Evolutionary conservation across 2,113 vertebrate genomes (phyloP).

Genomic region (Cephalophus harveyi): DNA sequence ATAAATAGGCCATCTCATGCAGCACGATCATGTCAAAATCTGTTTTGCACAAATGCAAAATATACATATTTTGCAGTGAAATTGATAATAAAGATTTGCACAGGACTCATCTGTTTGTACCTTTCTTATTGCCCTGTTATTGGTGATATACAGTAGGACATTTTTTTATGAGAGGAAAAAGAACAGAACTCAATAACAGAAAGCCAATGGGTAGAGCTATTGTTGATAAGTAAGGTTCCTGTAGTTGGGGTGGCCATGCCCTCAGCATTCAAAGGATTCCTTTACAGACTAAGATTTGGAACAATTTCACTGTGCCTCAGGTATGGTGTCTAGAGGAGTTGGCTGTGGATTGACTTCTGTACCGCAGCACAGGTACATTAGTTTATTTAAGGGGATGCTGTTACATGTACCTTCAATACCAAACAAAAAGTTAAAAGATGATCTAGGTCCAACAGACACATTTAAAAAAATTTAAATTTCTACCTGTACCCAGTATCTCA

Average conservation of each 20-base stretch:
- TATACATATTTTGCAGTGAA: background rate
- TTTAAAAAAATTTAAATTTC: background rate
- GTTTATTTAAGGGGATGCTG: background rate
- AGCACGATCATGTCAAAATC: background rate
- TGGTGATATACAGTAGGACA: background rate
- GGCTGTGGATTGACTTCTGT: background rate
- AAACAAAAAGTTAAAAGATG: constrained; percentile 15
- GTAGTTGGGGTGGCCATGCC: background rate
- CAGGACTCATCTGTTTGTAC: background rate
- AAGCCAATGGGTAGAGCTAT: background rate
- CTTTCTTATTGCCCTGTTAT: background rate
- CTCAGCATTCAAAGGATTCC: background rate
- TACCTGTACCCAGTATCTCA: background rate
- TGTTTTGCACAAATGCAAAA: background rate
- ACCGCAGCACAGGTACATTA: background rate
- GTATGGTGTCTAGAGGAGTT: background rate
- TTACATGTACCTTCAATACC: background rate
- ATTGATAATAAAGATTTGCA: background rate
- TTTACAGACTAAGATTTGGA: background rate
- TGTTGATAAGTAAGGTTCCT: background rate
- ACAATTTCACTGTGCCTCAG: background rate
- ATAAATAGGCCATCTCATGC: background rate
- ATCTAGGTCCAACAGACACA: background rate
- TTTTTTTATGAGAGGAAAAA: background rate
- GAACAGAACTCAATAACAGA: background rate